Evolutionary conservation across 2,113 vertebrate species (phyloP), one percentile per base, ranked within the genome.

Genomic region (Phyllopteryx taeniolatus): DNA sequence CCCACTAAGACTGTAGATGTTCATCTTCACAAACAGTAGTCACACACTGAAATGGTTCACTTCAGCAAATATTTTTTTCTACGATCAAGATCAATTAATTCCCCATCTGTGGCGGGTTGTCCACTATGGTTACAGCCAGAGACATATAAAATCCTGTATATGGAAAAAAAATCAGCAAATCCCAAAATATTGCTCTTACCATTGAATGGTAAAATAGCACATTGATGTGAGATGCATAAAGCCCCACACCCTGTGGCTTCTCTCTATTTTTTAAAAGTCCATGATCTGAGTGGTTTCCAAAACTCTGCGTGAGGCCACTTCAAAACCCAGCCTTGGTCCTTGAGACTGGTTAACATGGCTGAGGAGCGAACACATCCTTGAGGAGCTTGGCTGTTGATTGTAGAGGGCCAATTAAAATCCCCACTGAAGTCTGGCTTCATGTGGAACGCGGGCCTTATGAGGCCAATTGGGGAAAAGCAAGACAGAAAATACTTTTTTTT

Each of bases 331-430:
- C 79, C 22, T 79, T 72, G 88, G 83, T 89, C 83, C 82, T 90
- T 71, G 85, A 91, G 86, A 61, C 59, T 61, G 59, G 85, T 83
- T 74, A 80, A 86, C 85, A 72, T 59, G 80, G 80, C 85, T 82
- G 85, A 86, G 86, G 76, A 88, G 81, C 49, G 78, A 86, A 80
- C 82, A 73, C 76, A 78, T 88, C 83, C 85, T 89, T 67, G 76
- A 86, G 42, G 56, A 86, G 77, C 82, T 70, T 68, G 71, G 78
- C 79, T 84, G 87, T 83, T 89, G 89, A 88, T 88, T 91, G 81
- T 79, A 82, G 86, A 89, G 90, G 83, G 86, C 90, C 90, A 92
- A 92, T 92, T 92, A 93, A 91, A 91, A 85, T 83, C 88, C 88
- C 85, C 75, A 86, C 87, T 85, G 86, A 83, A 84, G 84, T 80